Evolutionary conservation across 2,888 invertebrate species (phyloP).

Genomic region (Emmelina monodactyla): DNA sequence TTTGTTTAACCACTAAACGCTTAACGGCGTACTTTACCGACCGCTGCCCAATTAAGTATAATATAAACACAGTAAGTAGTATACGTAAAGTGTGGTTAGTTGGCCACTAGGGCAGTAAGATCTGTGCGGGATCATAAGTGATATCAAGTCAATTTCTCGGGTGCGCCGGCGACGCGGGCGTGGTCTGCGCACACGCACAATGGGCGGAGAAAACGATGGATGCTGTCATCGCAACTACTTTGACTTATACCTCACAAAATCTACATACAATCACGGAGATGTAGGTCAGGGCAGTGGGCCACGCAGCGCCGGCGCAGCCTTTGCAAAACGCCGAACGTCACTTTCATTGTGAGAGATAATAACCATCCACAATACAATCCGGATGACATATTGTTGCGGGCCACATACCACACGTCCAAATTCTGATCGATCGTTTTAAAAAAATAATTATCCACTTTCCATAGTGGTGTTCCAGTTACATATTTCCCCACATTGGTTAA

Average conservation of each 20-base stretch:
- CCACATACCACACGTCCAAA: too few relatives aligned
- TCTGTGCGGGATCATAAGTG: conserved; percentile 37
- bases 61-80: too few relatives aligned
- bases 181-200: conserved; percentile 33
- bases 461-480: too few relatives aligned
- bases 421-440: too few relatives aligned
- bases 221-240: conserved; percentile 49
- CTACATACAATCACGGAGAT: conserved; percentile 60
- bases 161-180: conserved; percentile 22
- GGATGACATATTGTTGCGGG: too few relatives aligned
- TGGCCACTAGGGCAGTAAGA: conserved; percentile 49
- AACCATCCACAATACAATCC: too few relatives aligned
- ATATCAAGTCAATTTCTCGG: conserved; percentile 54
- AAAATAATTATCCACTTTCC: too few relatives aligned
- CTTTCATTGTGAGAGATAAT: conserved; percentile 1
- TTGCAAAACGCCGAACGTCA: conserved; percentile 15
- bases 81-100: too few relatives aligned
- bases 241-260: conserved; percentile 59
- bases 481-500: too few relatives aligned
- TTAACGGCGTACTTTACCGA: too few relatives aligned
- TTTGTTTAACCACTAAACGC: too few relatives aligned
- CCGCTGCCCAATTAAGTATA: too few relatives aligned
- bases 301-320: conserved; percentile 23
- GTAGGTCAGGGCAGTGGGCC: conserved; percentile 60
- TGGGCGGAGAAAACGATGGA: conserved; percentile 52